A percentile compares a stretch with the other conserved stretches of the same genome.
phyloP scores from a whole-genome alignment of 2,113 vertebrate species.

The Semicossyphus pulcher region DNA sequence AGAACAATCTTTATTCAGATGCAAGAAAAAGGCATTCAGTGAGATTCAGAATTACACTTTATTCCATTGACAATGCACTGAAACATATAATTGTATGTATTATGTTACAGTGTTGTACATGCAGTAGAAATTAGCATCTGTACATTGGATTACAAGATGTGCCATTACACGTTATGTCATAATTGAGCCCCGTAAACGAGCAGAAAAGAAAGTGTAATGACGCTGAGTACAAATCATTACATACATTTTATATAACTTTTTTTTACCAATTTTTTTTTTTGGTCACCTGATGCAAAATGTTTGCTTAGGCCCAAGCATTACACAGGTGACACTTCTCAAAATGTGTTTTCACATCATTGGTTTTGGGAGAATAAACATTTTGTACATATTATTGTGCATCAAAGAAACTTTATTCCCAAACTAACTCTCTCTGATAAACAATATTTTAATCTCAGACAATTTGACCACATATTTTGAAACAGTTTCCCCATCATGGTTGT shows the following conservation, averaged over 20 bases:
- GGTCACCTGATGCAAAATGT: background rate
- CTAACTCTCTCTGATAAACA: background rate
- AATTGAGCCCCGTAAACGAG: constrained; percentile 6
- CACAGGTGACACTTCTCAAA: background rate
- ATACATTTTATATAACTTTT: background rate
- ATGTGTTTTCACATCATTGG: background rate
- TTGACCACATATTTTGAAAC: background rate
- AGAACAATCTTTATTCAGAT: constrained; percentile 38
- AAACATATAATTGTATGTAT: constrained; percentile 20
- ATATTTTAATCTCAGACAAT: background rate
- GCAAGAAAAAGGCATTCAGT: constrained; percentile 26
- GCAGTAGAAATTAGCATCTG: constrained; percentile 12
- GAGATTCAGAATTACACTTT: constrained; percentile 45
- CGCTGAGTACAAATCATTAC: background rate
- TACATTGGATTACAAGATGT: constrained; percentile 39
- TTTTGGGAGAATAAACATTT: background rate
- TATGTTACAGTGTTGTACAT: constrained; percentile 16
- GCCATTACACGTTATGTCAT: constrained; percentile 6
- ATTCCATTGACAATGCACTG: constrained; percentile 44
- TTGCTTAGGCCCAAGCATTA: background rate
- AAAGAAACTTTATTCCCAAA: background rate
- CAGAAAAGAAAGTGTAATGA: background rate
- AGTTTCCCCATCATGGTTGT: background rate
- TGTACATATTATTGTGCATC: background rate
- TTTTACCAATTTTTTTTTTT: background rate